Conservation (phyloP, 1,140 invertebrate genomes). For the Drosophila takahashii region DNA sequence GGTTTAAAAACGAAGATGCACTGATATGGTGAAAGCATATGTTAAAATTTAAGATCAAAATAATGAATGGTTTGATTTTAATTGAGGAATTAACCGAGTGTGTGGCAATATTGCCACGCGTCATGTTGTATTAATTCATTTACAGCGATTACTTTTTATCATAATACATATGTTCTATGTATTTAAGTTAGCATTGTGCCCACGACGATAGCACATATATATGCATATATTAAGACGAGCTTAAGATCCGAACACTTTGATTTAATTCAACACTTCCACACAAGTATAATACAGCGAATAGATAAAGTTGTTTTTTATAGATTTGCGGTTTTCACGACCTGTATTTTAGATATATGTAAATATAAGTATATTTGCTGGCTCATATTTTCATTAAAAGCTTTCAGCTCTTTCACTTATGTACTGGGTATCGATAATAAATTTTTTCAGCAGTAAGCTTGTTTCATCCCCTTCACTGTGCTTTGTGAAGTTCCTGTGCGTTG, state of each 20-base stretch:
- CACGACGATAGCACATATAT: not conserved
- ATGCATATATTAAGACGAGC: not conserved
- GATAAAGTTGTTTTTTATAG: not conserved
- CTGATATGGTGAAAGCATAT: conserved; percentile 65
- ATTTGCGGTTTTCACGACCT: not conserved
- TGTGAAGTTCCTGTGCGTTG: not conserved
- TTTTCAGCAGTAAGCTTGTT: conserved; percentile 1
- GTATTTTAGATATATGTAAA: not conserved
- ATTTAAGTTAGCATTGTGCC: not conserved
- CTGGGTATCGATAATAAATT: conserved; percentile 10
- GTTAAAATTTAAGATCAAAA: conserved; percentile 70
- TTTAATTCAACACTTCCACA: not conserved
- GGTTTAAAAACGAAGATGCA: conserved; percentile 58
- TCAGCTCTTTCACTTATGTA: not conserved
- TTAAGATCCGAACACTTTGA: no score
- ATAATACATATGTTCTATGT: not conserved
- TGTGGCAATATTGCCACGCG: conserved; percentile 12
- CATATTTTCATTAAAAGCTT: not conserved
- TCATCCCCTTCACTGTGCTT: not conserved
- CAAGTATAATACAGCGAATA: not conserved
- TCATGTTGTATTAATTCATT: conserved; percentile 14
- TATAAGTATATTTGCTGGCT: not conserved
- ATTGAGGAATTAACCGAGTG: conserved; percentile 26
- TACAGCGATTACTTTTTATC: not conserved
- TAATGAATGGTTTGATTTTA: conserved; percentile 57